Base-by-base conservation (phyloP, 2,888 invertebrate species). In the Globia sparganii region DNA sequence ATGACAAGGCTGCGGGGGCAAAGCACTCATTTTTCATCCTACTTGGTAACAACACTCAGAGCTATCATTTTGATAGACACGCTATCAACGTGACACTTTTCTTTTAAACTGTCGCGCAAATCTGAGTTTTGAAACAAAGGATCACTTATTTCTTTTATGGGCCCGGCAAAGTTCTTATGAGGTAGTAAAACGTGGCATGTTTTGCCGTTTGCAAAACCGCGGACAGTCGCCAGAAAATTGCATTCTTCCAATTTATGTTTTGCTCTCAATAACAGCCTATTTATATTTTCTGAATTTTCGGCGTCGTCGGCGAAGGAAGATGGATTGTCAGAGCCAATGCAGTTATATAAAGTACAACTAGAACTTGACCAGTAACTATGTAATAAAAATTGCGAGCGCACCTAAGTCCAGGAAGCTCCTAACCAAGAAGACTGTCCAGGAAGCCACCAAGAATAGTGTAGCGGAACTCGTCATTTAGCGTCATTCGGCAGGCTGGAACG, bases 401-500 rank as follows among this genome's bases (percentile, higher is more conserved):
- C 11, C 21, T 53, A n/a, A 65, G 25, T 62, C 62, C 75, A 72
- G 84, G 75, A 84, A 78, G 56, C 70, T 65, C 64, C 53, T 72
- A 72, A 75, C 74, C 83, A 71, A 82, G 83, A 86, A 78, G 78
- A 75, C 69, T 68, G 40, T 79, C 72, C 84, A 79, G 84, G 86
- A 86, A 79, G 79, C 40, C 64, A 78, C 76, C 83, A 80, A 89
- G 86, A 89, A 87, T 87, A 86, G 86, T 69, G 58, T 62, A 75
- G 71, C 86, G 88, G 88, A 89, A 84, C 85, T 83, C 59, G 66
- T 81, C 88, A 78, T 89, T 88, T 84, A 86, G 84, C 66, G 61
- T 77, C 80, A 84, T 86, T 84, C 81, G 80, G 78, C 77, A 82
- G 83, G 70, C 72, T 84, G 82, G 78, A 82, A 84, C 83, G 82